Base-by-base conservation (phyloP, 2,113 vertebrate genomes). In the Otis tarda region DNA sequence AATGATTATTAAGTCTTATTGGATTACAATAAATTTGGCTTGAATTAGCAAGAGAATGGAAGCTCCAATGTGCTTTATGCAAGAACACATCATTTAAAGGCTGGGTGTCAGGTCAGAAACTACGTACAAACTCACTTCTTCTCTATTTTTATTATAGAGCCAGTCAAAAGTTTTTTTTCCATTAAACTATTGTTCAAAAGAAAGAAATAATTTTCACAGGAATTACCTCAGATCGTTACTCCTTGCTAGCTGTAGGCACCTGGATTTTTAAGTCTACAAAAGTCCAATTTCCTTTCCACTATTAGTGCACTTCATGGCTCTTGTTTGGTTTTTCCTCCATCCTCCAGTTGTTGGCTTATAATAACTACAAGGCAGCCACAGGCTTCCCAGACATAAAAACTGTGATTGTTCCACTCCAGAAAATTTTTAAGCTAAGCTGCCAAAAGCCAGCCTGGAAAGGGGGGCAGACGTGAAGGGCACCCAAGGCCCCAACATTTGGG, bases 1-100 rank as follows among this genome's bases (percentile, higher is more conserved):
- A 96, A 88, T 83, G 63, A 96, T 93, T 94, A 93, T 79, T 95
- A 96, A 77, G 77, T 88, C 74, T 91, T 88, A 93, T 25, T 94
- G 82, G 63, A 94, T 96, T 95, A 94, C 68, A 93, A 93, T 80
- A 77, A 83, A 88, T 94, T 96, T 90, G 75, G 45, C 78, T 93
- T 80, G 82, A 85, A 85, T 70, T 94, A 85, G 94, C 23, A 59
- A 49, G 78, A 59, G 94, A 94, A 91, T 67, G 67, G 78, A 92
- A 94, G 68, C 33, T 94, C 78, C 87, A 74, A 8, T 52, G 55
- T 15, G 69, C 41, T 79, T 91, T 83, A 86, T 85, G 79, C 70
- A 95, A 69, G 67, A 94, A 76, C 24, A 93, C 8, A 3, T 25
- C 8, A 93, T 73, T 87, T 90, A 65, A 67, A 93, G 28, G 25